phyloP scores from a whole-genome alignment of 2,113 vertebrate species.

The Noturus placidus region DNA sequence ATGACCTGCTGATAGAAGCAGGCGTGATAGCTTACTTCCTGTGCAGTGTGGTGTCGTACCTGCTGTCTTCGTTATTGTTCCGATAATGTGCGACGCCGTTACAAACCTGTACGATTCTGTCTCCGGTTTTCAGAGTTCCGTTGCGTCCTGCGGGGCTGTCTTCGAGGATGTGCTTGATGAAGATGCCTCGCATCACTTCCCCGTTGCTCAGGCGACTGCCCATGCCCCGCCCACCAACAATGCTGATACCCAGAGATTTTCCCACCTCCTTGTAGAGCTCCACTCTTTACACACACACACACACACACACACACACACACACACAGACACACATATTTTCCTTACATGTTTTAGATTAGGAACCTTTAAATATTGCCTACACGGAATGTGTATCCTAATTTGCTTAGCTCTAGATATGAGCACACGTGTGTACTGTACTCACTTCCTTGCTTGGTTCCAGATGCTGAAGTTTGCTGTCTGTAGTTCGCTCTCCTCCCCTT shows the following conservation, averaged over 20 bases:
- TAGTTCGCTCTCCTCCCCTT: slow-evolving; percentile 94
- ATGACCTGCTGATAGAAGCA: neutral
- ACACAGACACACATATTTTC: neutral
- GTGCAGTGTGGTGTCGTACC: too few relatives aligned
- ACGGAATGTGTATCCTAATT: neutral
- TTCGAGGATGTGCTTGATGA: slow-evolving; percentile 95
- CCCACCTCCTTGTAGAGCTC: slow-evolving; percentile 89
- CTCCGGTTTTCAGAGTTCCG: slow-evolving; percentile 91
- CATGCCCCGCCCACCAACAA: slow-evolving; percentile 96
- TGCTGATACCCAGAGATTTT: slow-evolving; percentile 96
- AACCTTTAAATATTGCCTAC: neutral
- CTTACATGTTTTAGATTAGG: neutral
- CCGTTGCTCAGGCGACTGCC: slow-evolving; percentile 93
- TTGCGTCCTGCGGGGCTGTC: slow-evolving; percentile 94
- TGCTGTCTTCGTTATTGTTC: neutral
- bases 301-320: slow-evolving; percentile 31
- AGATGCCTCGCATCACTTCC: slow-evolving; percentile 97
- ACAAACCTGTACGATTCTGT: slow-evolving; percentile 88
- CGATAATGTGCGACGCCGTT: neutral
- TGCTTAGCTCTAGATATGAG: neutral
- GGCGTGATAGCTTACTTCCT: neutral
- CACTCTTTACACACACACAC: slow-evolving; percentile 71
- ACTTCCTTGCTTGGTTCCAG: slow-evolving; percentile 93
- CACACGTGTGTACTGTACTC: slow-evolving; percentile 51
- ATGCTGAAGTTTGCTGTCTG: slow-evolving; percentile 80